Evolutionary conservation across 2,797 vertebrate species (phyloP).

Genomic region (Neostethus bicornis): DNA sequence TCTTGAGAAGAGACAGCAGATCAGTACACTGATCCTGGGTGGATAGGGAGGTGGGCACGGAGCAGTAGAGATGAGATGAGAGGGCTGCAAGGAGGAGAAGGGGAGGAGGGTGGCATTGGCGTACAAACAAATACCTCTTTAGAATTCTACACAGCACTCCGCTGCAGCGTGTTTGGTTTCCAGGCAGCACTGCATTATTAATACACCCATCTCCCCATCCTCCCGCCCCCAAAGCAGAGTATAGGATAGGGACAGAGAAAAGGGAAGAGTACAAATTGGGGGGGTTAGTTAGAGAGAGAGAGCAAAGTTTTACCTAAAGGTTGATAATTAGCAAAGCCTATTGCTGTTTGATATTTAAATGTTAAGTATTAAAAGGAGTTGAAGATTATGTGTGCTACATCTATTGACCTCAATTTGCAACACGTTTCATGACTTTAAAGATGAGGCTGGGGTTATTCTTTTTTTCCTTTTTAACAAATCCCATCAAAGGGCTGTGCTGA

Average conservation of each 20-base stretch:
- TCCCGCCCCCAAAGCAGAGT: conserved; percentile 64
- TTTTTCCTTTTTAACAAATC: conserved; percentile 2
- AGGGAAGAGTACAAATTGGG: conserved; percentile 41
- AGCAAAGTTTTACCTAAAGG: conserved; percentile 47
- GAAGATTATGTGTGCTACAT: not conserved
- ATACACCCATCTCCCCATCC: conserved; percentile 74
- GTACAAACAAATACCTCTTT: conserved; percentile 85
- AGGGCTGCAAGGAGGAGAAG: conserved; percentile 48
- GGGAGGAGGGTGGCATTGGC: conserved; percentile 57
- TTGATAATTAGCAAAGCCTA: conserved; percentile 31
- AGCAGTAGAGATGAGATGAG: conserved; percentile 51
- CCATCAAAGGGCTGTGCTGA: not conserved
- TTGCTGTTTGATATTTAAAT: conserved; percentile 25
- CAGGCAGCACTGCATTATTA: conserved; percentile 86
- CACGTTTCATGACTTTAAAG: conserved; percentile 6
- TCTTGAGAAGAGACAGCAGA: conserved; percentile 47
- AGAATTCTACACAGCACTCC: conserved; percentile 83
- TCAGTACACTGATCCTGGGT: conserved; percentile 43
- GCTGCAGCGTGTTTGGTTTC: conserved; percentile 84
- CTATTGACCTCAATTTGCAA: not conserved
- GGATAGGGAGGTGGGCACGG: conserved; percentile 28
- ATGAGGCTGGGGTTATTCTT: not conserved
- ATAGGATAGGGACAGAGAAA: conserved; percentile 50
- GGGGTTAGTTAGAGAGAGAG: conserved; percentile 42
- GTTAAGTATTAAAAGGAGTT: not conserved